Conservation (phyloP, 2,113 vertebrate species). For the Dasyprocta punctata region DNA sequence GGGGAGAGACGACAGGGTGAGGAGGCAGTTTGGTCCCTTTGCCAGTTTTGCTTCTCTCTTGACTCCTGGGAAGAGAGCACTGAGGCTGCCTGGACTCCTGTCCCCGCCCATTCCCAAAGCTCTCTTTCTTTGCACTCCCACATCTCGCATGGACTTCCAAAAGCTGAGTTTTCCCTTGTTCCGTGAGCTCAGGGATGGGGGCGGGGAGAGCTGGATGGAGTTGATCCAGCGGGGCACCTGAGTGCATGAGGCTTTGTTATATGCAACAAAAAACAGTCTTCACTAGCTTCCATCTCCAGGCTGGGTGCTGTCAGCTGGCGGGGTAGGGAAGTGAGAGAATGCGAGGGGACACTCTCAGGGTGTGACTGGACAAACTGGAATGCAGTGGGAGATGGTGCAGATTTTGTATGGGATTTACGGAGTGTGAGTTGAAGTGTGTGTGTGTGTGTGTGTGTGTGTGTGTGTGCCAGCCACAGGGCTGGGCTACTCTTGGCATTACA, state of each 20-base stretch:
- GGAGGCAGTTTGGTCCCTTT: conserved; percentile 1
- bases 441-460: not conserved
- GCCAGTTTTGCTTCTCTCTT: not conserved
- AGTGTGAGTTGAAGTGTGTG: conserved; percentile 54
- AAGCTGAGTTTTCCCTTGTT: conserved; percentile 76
- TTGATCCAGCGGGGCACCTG: conserved; percentile 55
- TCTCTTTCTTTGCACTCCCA: conserved; percentile 61
- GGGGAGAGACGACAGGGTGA: not conserved
- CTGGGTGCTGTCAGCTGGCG: not conserved
- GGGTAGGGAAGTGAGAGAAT: conserved; percentile 56
- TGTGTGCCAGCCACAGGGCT: conserved; percentile 5
- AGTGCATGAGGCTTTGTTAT: conserved; percentile 75
- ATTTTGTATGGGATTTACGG: conserved; percentile 55
- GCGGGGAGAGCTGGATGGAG: conserved; percentile 70
- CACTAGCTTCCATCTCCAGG: conserved; percentile 54
- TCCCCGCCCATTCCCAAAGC: conserved; percentile 58
- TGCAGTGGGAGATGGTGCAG: conserved; percentile 36
- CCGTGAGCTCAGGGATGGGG: conserved; percentile 61
- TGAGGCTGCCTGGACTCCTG: conserved; percentile 48
- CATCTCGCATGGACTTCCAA: conserved; percentile 57
- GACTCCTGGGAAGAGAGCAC: conserved; percentile 28
- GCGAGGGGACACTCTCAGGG: conserved; percentile 61
- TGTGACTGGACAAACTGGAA: conserved; percentile 68
- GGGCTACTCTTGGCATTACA: conserved; percentile 52
- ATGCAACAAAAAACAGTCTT: conserved; percentile 62